A percentile compares a stretch with the other conserved stretches of the same genome.
These are phyloP conservation scores for Egretta garzetta DNA, from an alignment of 2,113 vertebrate genomes.

Conservation along the genomic window DNA sequence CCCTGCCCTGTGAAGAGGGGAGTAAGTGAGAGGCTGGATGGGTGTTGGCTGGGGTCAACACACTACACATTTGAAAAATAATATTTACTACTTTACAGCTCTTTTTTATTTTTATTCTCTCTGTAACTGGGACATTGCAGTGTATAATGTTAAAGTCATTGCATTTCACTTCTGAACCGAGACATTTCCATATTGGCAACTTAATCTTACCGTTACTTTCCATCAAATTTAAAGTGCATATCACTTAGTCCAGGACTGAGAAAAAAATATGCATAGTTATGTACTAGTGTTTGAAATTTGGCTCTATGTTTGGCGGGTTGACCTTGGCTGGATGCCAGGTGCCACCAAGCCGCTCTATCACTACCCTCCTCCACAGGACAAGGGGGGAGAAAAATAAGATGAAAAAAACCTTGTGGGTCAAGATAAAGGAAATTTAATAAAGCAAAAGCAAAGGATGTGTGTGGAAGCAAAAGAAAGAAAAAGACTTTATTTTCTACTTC, in stretches of 20 bases:
- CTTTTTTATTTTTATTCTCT: neutral
- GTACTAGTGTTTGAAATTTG: neutral
- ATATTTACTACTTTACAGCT: neutral
- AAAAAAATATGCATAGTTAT: neutral
- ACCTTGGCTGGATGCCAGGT: neutral
- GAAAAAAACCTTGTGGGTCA: neutral
- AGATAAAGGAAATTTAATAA: neutral
- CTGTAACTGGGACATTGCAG: neutral
- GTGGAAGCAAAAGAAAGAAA: neutral
- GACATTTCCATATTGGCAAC: neutral
- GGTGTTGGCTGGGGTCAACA: neutral
- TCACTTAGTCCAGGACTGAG: neutral
- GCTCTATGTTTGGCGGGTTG: neutral
- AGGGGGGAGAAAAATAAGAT: neutral
- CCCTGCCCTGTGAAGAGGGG: neutral
- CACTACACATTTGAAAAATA: neutral
- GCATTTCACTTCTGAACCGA: neutral
- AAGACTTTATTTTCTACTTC: neutral
- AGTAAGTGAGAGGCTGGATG: neutral
- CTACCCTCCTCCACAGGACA: neutral
- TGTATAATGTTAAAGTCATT: neutral
- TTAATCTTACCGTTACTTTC: neutral
- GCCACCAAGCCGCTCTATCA: neutral
- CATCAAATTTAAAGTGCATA: neutral
- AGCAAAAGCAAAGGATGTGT: neutral